Base-by-base conservation (phyloP, 2,797 vertebrate genomes). In the Myotis daubentonii region DNA sequence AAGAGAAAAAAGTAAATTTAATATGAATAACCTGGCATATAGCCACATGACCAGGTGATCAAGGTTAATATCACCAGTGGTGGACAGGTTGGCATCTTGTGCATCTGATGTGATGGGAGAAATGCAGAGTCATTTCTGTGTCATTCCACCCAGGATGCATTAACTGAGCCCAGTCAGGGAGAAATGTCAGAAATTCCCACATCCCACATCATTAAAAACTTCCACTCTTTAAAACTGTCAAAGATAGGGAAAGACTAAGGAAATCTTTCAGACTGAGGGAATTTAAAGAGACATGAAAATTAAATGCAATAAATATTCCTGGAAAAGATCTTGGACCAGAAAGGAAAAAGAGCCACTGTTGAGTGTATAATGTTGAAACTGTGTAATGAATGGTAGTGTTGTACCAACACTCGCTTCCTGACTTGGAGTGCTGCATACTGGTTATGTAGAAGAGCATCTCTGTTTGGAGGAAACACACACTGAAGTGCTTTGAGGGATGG, bases 201-300 rank as follows among this genome's bases (percentile, higher is more conserved):
- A 49, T 9, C 22, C 36, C 72, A 71, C 16, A 20, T 71, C 66
- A 80, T 71, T 70, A 82, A 91, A 95, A 87, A n/a, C 20, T 4
- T 79, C 1, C 17, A 36, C 1, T 78, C 33, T 68, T 85, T 55
- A 91, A 94, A 49, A 75, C 28, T 62, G 5, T 57, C n/a, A 86
- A 91, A 79, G 55, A 80, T 17, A 71, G 49, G 49, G 62, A 74
- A 91, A 94, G 57, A 79, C 13, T n/a, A 5, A 94, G 41, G 22
- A 81, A 60, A 4, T 51, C 44, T 83, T 82, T n/a, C 66, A 75
- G 28, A 81, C 17, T 57, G 22, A 70, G 94, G 65, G 36, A 95
- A n/a, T 89, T 55, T 65, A 76, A 38, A 92, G 28, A 86, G 70
- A 62, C 11, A 53, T 65, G 30, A 95, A 72, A 91, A 94, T 83